Conservation (phyloP, 2,888 invertebrate species). For the Apodemia mormo region DNA sequence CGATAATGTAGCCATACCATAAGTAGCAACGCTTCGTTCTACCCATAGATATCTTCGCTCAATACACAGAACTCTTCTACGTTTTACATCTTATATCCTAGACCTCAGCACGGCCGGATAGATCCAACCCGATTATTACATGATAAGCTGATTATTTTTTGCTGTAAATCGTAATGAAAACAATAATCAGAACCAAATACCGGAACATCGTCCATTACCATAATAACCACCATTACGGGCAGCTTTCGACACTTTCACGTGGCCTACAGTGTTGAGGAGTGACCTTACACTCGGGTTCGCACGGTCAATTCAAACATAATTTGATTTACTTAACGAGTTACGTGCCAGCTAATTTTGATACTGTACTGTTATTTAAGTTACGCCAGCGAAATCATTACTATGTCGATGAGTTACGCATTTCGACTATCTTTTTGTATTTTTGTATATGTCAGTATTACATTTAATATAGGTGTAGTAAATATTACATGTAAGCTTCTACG, state of each 20-base stretch:
- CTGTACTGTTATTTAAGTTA: not conserved
- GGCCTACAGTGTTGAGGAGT: conserved; percentile 25
- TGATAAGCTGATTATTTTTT: not conserved
- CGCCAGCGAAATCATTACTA: no score
- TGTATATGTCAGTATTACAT: no score
- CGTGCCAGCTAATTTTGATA: not conserved
- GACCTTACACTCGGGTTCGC: not conserved
- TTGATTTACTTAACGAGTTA: not conserved
- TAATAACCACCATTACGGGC: conserved; percentile 22
- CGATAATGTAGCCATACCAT: no score
- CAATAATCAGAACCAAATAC: conserved; percentile 1
- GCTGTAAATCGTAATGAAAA: not conserved
- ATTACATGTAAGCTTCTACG: no score
- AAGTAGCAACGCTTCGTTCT: no score
- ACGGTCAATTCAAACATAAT: not conserved
- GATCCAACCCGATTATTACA: not conserved
- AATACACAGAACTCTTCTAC: no score
- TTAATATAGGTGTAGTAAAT: no score
- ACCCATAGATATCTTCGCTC: no score
- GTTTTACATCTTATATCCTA: no score
- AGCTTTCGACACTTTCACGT: conserved; percentile 37
- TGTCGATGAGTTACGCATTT: not conserved
- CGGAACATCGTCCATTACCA: conserved; percentile 19
- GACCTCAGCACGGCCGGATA: no score
- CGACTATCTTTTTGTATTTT: no score